Evolutionary conservation across 2,113 vertebrate genomes (phyloP), one percentile per base, ranked within the genome.

Genomic region (Dissostichus mawsoni): DNA sequence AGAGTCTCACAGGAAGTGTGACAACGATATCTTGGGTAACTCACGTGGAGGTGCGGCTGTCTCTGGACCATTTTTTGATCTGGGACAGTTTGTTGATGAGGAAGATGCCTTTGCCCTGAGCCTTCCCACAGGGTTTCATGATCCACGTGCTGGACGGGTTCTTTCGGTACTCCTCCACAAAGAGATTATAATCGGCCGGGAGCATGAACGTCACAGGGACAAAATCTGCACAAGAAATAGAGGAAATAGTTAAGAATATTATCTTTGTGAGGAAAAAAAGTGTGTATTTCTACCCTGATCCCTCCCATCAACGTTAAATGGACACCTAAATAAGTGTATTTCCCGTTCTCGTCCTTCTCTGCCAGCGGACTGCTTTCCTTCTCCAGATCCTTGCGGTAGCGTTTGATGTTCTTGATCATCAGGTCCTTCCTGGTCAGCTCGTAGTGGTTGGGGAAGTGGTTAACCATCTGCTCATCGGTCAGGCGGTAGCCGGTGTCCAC

Each of bases 341-440:
- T 99, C 2, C 98, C 98, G 25, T 96, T 98, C 73, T 99, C 97
- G 47, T 99, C 98, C 83, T 98, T 99, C 88, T 99, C 98, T 0
- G 98, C 98, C 69, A 99, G 90, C 0, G 96, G 96, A 77, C 96
- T 99, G 65, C 96, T 92, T 86, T 99, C 98, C 74, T 98, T 98
- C 87, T 99, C 98, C 69, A 98, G 93, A 52, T 99, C 98, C 71
- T 97, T 98, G 67, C 98, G 94, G 80, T 99, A 99, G 33, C 98
- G 94, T 56, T 99, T 99, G 69, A 99, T 99, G 78, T 99, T 99
- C 89, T 99, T 99, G 80, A 99, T 97, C 98, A 99, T 99, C 91
- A 99, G 90, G 76, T 99, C 98, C 82, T 99, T 99, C 36, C 98
- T 94, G 45, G 98, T 99, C 85, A 99, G 93, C 56, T 99, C 98